These are phyloP conservation scores for Psittacula derbiana DNA, from an alignment of 2,797 vertebrate species.

Conservation along the genomic window DNA sequence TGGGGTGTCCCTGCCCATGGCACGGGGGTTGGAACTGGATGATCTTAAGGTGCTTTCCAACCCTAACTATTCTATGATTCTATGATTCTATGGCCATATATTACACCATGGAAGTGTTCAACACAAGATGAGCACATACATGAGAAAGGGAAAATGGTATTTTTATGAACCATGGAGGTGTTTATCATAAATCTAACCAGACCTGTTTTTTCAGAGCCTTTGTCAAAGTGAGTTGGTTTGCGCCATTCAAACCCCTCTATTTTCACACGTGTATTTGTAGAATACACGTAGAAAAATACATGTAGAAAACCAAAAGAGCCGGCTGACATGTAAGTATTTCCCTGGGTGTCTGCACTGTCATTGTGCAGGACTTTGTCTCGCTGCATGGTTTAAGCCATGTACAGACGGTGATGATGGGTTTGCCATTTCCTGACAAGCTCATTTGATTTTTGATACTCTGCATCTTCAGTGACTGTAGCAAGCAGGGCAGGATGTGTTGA, in stretches of 20 bases:
- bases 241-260: not conserved
- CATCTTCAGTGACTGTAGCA: not conserved
- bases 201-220: not conserved
- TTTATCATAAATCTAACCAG: slow-evolving; percentile 6
- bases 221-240: not conserved
- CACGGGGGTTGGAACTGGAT: too few relatives aligned
- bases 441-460: not conserved
- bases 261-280: not conserved
- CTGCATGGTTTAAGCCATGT: not conserved
- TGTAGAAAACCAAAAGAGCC: not conserved
- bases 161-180: not conserved
- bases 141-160: not conserved
- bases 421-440: not conserved
- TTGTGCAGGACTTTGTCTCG: not conserved
- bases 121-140: not conserved
- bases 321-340: not conserved
- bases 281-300: not conserved
- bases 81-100: not conserved
- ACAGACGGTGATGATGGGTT: not conserved
- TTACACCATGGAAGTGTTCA: not conserved
- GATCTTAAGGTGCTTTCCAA: too few relatives aligned
- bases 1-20: too few relatives aligned
- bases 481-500: not conserved
- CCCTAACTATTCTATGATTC: too few relatives aligned
- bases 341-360: not conserved